phyloP scores from a whole-genome alignment of 2,113 vertebrate genomes.

The Phoxinus phoxinus region DNA sequence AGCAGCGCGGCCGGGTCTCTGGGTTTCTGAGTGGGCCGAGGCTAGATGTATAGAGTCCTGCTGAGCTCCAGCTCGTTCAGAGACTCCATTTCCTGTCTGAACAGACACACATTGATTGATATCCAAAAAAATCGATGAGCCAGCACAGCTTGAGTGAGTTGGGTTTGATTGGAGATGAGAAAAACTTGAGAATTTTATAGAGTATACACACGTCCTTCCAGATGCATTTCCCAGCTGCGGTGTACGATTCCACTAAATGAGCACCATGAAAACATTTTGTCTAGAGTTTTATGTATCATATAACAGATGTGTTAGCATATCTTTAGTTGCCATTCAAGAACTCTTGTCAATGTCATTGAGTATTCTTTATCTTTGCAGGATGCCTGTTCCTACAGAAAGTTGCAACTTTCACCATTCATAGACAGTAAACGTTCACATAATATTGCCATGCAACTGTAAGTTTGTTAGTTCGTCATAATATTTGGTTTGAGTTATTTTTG shows the following conservation, averaged over 20 bases:
- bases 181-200: background rate
- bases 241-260: slow-evolving; percentile 26
- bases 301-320: background rate
- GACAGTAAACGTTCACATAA: background rate
- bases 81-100: slow-evolving; percentile 62
- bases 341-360: background rate
- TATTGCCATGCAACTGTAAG: background rate
- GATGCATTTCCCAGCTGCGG: slow-evolving; percentile 36
- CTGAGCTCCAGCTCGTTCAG: slow-evolving; percentile 50
- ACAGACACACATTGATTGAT: slow-evolving; percentile 53
- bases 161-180: slow-evolving; percentile 22
- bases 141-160: slow-evolving; percentile 40
- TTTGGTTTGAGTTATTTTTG: background rate
- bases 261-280: background rate
- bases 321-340: background rate
- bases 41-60: slow-evolving; percentile 46
- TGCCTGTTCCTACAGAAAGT: background rate
- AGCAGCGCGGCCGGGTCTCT: background rate
- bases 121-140: slow-evolving; percentile 53
- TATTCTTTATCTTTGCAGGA: background rate
- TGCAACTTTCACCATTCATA: background rate
- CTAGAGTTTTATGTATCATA: slow-evolving; percentile 15
- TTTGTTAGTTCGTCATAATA: background rate
- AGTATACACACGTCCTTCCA: background rate
- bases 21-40: slow-evolving; percentile 45